phyloP scores from a whole-genome alignment of 2,888 invertebrate genomes.

The Caenorhabditis doughertyi region DNA sequence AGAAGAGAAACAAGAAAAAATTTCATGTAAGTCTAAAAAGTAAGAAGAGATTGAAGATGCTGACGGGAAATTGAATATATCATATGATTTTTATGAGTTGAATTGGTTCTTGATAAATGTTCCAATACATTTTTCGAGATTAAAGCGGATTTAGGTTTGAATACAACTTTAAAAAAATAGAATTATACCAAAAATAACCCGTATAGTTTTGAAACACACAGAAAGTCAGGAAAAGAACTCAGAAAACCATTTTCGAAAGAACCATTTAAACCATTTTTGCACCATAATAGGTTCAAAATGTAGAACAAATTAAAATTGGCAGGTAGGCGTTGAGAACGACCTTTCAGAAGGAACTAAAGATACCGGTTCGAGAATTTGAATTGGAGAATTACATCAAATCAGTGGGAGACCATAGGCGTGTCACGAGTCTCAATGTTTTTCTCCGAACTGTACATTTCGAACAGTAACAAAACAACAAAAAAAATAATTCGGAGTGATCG shows the following conservation, averaged over 20 bases:
- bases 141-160: too few relatives aligned
- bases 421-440: slow-evolving; percentile 8
- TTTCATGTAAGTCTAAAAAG: background rate
- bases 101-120: background rate
- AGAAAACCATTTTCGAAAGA: background rate
- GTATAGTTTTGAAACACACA: too few relatives aligned
- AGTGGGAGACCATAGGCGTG: slow-evolving; percentile 7
- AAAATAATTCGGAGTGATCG: background rate
- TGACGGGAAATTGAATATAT: slow-evolving; percentile 7
- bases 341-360: slow-evolving; percentile 31
- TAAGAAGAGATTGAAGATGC: slow-evolving; percentile 15
- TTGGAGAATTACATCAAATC: slow-evolving; percentile 31
- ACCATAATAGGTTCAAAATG: background rate
- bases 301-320: background rate
- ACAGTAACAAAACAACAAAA: slow-evolving; percentile 10
- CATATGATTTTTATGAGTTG: slow-evolving; percentile 23
- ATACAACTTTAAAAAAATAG: too few relatives aligned
- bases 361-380: slow-evolving; percentile 39
- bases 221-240: background rate
- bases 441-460: background rate
- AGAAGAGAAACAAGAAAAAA: background rate
- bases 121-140: background rate
- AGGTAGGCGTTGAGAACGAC: slow-evolving; percentile 7
- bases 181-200: too few relatives aligned
- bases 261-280: background rate